Evolutionary conservation across 2,113 vertebrate species (phyloP).

Genomic region (Hypocryptadius cinnamomeus): DNA sequence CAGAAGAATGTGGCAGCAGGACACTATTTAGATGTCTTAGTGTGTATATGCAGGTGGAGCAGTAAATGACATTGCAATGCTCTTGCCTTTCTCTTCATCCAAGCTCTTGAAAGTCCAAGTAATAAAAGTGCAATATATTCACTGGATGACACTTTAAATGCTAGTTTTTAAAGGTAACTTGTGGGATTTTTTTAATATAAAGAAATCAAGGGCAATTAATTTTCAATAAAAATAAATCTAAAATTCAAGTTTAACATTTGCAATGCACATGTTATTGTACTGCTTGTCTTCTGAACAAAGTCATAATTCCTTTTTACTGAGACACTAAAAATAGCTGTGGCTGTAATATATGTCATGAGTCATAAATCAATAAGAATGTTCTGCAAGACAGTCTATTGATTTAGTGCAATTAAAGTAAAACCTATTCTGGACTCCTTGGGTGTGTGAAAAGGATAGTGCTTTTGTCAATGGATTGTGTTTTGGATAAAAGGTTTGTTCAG

Average conservation of each 20-base stretch:
- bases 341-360: conserved; percentile 23
- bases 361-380: conserved; percentile 55
- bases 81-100: background rate
- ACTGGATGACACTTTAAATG: background rate
- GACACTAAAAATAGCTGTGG: conserved; percentile 40
- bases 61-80: background rate
- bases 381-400: conserved; percentile 35
- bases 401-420: conserved; percentile 45
- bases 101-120: background rate
- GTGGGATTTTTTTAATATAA: background rate
- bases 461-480: background rate
- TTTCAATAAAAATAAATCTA: background rate
- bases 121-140: background rate
- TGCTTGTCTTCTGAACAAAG: background rate
- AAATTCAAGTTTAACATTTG: background rate
- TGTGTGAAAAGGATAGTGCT: background rate
- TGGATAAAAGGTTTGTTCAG: background rate
- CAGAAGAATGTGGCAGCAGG: background rate
- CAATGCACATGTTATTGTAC: background rate
- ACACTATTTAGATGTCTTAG: background rate
- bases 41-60: background rate
- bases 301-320: background rate
- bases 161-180: background rate
- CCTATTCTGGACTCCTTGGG: conserved; percentile 14
- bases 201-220: background rate